phyloP scores from a whole-genome alignment of 2,888 invertebrate genomes.

The Dasypogon diadema region DNA sequence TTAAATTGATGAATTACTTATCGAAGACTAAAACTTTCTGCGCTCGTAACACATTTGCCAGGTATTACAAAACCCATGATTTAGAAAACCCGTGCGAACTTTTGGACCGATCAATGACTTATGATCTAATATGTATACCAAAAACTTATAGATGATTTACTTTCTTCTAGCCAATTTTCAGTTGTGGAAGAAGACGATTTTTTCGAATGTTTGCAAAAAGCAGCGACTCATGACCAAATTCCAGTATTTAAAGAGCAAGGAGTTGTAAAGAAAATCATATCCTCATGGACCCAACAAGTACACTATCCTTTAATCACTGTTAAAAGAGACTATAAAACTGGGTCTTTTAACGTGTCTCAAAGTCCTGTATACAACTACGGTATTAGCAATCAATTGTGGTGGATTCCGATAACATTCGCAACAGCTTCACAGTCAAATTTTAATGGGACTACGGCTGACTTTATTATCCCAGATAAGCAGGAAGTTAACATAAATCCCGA shows the following conservation, averaged over 20 bases:
- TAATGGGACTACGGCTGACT: conserved; percentile 61
- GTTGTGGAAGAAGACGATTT: conserved; percentile 64
- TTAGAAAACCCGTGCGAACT: too few relatives aligned
- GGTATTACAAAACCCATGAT: too few relatives aligned
- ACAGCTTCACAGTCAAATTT: conserved; percentile 62
- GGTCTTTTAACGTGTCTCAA: conserved; percentile 71
- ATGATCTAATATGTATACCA: too few relatives aligned
- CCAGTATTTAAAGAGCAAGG: conserved; percentile 52
- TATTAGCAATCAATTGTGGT: conserved; percentile 62
- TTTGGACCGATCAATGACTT: too few relatives aligned
- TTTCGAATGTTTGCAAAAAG: conserved; percentile 61
- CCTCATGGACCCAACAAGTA: conserved; percentile 74
- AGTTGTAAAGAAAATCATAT: conserved; percentile 73
- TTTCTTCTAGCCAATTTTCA: conserved; percentile 63
- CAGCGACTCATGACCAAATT: conserved; percentile 60
- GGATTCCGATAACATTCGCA: conserved; percentile 64
- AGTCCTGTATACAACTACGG: too few relatives aligned
- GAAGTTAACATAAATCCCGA: conserved; percentile 45
- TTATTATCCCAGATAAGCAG: conserved; percentile 59
- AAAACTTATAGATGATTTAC: too few relatives aligned
- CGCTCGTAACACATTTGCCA: too few relatives aligned
- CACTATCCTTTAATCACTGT: conserved; percentile 74
- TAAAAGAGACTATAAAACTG: conserved; percentile 68
- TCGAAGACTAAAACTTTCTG: too few relatives aligned
- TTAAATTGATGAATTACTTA: too few relatives aligned